Evolutionary conservation across 2,113 vertebrate species (phyloP), one percentile per base, ranked within the genome.

Genomic region (Jaculus jaculus): DNA sequence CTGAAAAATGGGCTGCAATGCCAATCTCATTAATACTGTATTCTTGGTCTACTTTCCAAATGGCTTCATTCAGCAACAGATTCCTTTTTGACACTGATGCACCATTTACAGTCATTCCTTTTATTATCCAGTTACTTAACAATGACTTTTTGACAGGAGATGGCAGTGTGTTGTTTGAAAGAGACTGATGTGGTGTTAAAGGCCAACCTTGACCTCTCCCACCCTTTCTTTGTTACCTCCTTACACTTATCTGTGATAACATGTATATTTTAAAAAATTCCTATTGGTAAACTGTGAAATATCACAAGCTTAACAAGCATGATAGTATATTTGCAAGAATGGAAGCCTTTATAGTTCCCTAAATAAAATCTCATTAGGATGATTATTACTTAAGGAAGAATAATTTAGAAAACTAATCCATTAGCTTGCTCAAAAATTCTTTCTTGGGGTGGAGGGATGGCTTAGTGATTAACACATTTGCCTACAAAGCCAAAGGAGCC

Each of bases 161-260:
- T 99, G 98, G 99, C 98, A 98, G 95, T 96, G 92, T 98, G 98
- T 97, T 98, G 98, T 94, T 96, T 98, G 97, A 96, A 98, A 98
- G 97, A 99, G 99, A 99, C 97, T 99, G 98, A 99, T 99, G 98
- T 98, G 98, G 99, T 99, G 99, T 97, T 98, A 99, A 98, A 98
- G 97, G 97, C 96, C 97, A 98, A 97, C 96, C 96, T 98, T 98
- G 98, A 98, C 98, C 98, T 98, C 96, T 98, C 97, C 97, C 97
- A 98, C 96, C 98, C 98, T 98, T 93, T 97, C 93, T 97, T 91
- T 98, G 97, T 98, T 98, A 98, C 96, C 83, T 96, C 92, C 75
- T 58, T 92, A 95, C 39, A 96, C 93, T 98, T 97, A 97, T 97
- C 95, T 96, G 82, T 92, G 97, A 97, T 97, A 97, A 96, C 94